These are phyloP conservation scores for Antheraea assamensis DNA, from an alignment of 2,888 invertebrate species.

Conservation along the genomic window DNA sequence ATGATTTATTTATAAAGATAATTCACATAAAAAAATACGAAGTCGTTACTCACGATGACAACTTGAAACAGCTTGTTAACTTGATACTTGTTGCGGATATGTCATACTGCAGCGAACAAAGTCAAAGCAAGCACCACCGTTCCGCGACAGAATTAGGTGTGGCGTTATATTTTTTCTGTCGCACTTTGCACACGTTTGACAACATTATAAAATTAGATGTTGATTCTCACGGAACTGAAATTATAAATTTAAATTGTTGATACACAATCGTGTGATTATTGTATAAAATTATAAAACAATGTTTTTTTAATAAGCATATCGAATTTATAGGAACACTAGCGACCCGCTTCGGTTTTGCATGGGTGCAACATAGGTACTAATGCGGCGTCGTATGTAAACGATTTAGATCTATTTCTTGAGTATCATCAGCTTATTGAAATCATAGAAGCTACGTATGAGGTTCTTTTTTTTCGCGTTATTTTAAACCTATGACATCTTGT, in stretches of 20 bases:
- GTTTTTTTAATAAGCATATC: background rate
- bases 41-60: too few species aligned
- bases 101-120: background rate
- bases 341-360: too few species aligned
- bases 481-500: too few species aligned
- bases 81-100: background rate
- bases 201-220: background rate
- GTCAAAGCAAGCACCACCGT: background rate
- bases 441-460: too few species aligned
- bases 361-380: too few species aligned
- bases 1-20: too few species aligned
- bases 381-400: too few species aligned
- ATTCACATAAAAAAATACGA: too few species aligned
- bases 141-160: background rate
- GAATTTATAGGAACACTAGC: too few species aligned
- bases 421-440: too few species aligned
- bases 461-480: too few species aligned
- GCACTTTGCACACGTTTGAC: background rate
- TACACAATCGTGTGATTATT: background rate
- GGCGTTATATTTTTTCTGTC: background rate
- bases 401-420: too few species aligned
- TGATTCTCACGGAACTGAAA: background rate
- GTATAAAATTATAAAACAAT: background rate
- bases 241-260: background rate
- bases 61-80: background rate